These are phyloP conservation scores for Frieseomelitta varia DNA, from an alignment of 1,140 invertebrate species.

Conservation along the genomic window DNA sequence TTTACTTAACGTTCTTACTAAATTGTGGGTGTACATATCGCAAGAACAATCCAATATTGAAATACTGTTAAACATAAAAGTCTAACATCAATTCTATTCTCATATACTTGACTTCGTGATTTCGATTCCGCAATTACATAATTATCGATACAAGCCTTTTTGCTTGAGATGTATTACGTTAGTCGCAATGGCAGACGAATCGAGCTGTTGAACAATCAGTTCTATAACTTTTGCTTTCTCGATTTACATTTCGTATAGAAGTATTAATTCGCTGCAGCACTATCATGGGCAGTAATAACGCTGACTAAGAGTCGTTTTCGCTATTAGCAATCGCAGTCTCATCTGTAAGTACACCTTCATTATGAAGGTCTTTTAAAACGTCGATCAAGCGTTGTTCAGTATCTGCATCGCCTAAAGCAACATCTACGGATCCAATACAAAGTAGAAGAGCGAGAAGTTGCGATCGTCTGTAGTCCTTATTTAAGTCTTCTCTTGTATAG, in stretches of 20 bases:
- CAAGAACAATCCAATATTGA: conserved; percentile 2
- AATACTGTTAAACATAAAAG: conserved; percentile 30
- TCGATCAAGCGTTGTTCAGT: conserved; percentile 87
- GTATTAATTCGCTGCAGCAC: conserved; percentile 49
- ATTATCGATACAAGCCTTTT: conserved; percentile 45
- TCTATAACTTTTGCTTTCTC: conserved; percentile 15
- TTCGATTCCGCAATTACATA: conserved; percentile 40
- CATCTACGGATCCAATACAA: conserved; percentile 91
- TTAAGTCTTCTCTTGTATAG: conserved; percentile 83
- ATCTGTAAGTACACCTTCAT: conserved; percentile 82
- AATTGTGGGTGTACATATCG: conserved; percentile 3
- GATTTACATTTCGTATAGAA: conserved; percentile 54
- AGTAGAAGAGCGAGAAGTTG: conserved; percentile 88
- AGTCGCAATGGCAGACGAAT: conserved; percentile 28
- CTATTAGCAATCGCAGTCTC: conserved; percentile 62
- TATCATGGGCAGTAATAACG: conserved; percentile 45
- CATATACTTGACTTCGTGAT: neutral
- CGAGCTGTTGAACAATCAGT: conserved; percentile 20
- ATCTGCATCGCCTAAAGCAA: conserved; percentile 86
- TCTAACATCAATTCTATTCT: conserved; percentile 48
- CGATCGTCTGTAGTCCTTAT: conserved; percentile 87
- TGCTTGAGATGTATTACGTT: conserved; percentile 41
- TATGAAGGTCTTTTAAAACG: conserved; percentile 84
- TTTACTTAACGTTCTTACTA: neutral
- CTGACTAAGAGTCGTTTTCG: conserved; percentile 52